A percentile compares a stretch with the other conserved stretches of the same genome.
These are phyloP conservation scores for Pimpla rufipes DNA, from an alignment of 2,888 invertebrate species.

Conservation along the genomic window DNA sequence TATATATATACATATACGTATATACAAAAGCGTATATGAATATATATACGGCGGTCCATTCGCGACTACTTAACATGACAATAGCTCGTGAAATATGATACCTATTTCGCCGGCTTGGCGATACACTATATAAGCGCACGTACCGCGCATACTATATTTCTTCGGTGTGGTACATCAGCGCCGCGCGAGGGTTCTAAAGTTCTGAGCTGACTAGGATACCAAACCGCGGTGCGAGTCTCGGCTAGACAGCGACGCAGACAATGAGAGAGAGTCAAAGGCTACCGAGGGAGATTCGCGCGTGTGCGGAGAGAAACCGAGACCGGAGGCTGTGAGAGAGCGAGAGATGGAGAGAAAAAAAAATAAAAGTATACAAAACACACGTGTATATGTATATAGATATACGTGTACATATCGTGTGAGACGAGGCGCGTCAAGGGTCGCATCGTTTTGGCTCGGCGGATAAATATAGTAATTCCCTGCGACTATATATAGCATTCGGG, in stretches of 20 bases:
- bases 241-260: conserved; percentile 59
- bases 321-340: conserved; percentile 1
- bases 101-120: conserved; percentile 62
- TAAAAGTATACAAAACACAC: conserved; percentile 11
- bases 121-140: conserved; percentile 29
- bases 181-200: conserved; percentile 50
- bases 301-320: background rate
- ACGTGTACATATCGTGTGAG: too few relatives aligned
- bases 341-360: background rate
- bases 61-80: conserved; percentile 74
- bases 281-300: conserved; percentile 14
- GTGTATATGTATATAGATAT: too few relatives aligned
- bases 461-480: conserved; percentile 48
- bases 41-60: conserved; percentile 66
- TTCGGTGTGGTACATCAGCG: conserved; percentile 29
- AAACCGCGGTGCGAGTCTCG: conserved; percentile 38
- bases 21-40: conserved; percentile 43
- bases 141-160: conserved; percentile 42
- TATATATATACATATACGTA: conserved; percentile 1
- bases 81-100: conserved; percentile 75
- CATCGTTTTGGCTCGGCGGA: conserved; percentile 39
- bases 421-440: conserved; percentile 40
- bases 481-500: conserved; percentile 27
- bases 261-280: conserved; percentile 34
- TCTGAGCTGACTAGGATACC: conserved; percentile 58